phyloP scores from a whole-genome alignment of 1,140 invertebrate genomes.

The Drosophila erecta region DNA sequence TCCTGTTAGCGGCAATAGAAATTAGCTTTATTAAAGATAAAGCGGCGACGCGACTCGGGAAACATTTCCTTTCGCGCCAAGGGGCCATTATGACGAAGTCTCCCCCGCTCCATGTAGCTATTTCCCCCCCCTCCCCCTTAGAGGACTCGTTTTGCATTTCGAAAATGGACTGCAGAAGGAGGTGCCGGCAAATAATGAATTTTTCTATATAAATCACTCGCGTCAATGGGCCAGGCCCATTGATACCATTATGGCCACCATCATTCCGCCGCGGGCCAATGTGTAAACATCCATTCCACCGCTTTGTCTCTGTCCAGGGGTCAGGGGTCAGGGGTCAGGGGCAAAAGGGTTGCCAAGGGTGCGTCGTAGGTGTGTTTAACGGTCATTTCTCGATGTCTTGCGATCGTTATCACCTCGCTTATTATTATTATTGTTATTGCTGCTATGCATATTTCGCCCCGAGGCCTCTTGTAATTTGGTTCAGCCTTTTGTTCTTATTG shows the following conservation, averaged over 20 bases:
- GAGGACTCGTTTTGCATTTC: conserved; percentile 62
- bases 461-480: conserved; percentile 30
- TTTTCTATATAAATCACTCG: conserved; percentile 80
- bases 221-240: conserved; percentile 76
- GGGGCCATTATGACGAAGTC: conserved; percentile 51
- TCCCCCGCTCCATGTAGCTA: not conserved
- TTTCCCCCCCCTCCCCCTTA: too few relatives aligned
- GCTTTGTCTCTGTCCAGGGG: conserved; percentile 50
- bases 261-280: conserved; percentile 20
- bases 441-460: conserved; percentile 55
- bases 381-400: conserved; percentile 81
- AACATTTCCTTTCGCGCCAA: conserved; percentile 68
- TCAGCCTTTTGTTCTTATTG: conserved; percentile 69
- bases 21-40: conserved; percentile 83
- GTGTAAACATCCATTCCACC: conserved; percentile 57
- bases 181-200: conserved; percentile 76
- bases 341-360: conserved; percentile 59
- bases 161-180: conserved; percentile 54
- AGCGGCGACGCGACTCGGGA: conserved; percentile 47
- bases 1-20: conserved; percentile 77
- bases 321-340: conserved; percentile 6
- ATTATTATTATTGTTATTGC: conserved; percentile 72
- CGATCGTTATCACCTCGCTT: conserved; percentile 75
- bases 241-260: conserved; percentile 44
- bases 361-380: conserved; percentile 78